phyloP scores from a whole-genome alignment of 2,113 vertebrate species.

The Amphiprion percula region DNA sequence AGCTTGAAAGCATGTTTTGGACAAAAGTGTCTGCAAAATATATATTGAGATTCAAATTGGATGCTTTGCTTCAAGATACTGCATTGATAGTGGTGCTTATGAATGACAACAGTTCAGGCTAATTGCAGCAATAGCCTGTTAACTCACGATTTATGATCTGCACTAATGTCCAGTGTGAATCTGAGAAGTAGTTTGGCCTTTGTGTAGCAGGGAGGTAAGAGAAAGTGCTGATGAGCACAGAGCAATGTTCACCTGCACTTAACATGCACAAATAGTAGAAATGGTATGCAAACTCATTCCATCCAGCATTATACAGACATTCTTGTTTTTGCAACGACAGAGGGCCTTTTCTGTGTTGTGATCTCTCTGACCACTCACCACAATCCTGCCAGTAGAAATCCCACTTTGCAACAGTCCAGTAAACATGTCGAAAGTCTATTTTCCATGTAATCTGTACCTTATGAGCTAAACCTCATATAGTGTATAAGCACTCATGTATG shows the following conservation, averaged over 20 bases:
- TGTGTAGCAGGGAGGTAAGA: background rate
- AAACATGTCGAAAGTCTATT: background rate
- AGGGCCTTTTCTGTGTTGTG: background rate
- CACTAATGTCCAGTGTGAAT: background rate
- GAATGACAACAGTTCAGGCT: background rate
- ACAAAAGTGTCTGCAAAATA: background rate
- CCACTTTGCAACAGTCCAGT: background rate
- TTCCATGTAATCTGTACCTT: background rate
- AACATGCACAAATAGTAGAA: background rate
- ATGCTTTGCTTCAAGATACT: background rate
- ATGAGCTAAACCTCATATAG: conserved; percentile 8
- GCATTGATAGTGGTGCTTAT: background rate
- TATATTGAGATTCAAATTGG: background rate
- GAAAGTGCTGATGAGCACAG: background rate
- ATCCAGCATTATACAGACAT: background rate
- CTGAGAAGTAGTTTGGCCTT: background rate
- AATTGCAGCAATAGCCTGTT: too few relatives aligned
- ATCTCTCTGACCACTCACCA: background rate
- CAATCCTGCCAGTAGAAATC: background rate
- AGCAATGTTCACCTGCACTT: background rate
- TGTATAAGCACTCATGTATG: conserved; percentile 1
- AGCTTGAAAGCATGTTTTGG: too few relatives aligned
- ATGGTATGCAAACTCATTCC: background rate
- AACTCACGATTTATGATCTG: background rate
- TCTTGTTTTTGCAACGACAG: background rate